These are phyloP conservation scores for Zoroaster sp. DNA, from an alignment of 53 echinoderm and acorn worm genomes.

Conservation along the genomic window DNA sequence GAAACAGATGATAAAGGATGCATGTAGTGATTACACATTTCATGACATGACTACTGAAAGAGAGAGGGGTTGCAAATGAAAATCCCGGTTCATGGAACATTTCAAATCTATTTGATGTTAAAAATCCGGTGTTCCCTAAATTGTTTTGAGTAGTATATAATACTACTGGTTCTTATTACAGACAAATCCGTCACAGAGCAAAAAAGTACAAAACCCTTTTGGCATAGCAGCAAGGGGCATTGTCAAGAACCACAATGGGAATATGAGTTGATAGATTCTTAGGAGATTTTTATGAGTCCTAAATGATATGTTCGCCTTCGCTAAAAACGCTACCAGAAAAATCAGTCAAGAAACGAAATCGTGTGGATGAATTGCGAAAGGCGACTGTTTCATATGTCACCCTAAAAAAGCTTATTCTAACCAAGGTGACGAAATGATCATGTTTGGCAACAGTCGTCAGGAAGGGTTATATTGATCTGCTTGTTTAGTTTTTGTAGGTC, in stretches of 20 bases:
- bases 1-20: too few relatives aligned
- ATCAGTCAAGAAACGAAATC: not conserved
- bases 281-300: not conserved
- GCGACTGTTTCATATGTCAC: not conserved
- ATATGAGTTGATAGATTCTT: not conserved
- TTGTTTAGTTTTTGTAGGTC: conserved; percentile 8
- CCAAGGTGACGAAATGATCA: too few relatives aligned
- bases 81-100: too few relatives aligned
- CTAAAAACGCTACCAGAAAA: not conserved
- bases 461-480: not conserved
- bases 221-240: not conserved
- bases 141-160: too few relatives aligned
- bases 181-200: too few relatives aligned
- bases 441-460: not conserved
- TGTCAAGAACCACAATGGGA: not conserved
- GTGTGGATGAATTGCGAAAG: not conserved
- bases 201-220: not conserved
- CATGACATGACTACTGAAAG: too few relatives aligned
- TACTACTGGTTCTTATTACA: too few relatives aligned
- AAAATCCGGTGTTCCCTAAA: too few relatives aligned
- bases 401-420: too few relatives aligned
- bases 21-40: too few relatives aligned
- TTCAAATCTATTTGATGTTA: too few relatives aligned
- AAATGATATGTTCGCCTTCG: not conserved
- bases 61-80: too few relatives aligned